A percentile compares a stretch with the other conserved stretches of the same genome.
phyloP scores from a whole-genome alignment of 2,113 vertebrate species.

The Dunckerocampus dactyliophorus region DNA sequence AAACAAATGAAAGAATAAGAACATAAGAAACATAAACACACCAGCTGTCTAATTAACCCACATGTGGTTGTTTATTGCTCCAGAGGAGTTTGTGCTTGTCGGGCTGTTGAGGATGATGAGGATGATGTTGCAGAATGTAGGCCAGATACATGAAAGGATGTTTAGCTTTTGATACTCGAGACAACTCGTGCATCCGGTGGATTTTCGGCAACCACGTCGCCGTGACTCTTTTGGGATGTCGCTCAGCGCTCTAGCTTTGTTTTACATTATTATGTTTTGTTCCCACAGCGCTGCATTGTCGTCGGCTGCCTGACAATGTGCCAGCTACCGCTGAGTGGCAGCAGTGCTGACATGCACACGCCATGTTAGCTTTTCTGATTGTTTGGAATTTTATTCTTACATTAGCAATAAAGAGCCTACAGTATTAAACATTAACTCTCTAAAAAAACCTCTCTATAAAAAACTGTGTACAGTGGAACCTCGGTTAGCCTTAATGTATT shows the following conservation, averaged over 20 bases:
- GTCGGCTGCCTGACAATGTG: slow-evolving; percentile 38
- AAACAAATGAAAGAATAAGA: too few species aligned
- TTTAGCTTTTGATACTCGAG: too few species aligned
- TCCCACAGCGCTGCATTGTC: slow-evolving; percentile 30
- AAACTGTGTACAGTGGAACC: too few species aligned
- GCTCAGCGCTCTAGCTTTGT: too few species aligned
- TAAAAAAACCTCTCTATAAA: too few species aligned
- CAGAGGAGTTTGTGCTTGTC: slow-evolving; percentile 1
- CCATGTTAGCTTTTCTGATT: slow-evolving; percentile 20
- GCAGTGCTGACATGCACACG: slow-evolving; percentile 37
- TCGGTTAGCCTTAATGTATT: too few species aligned
- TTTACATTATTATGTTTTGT: slow-evolving; percentile 39
- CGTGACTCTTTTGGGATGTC: background rate
- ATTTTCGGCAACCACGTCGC: background rate
- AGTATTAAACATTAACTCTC: too few species aligned
- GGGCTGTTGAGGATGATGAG: background rate
- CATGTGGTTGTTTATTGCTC: slow-evolving; percentile 11
- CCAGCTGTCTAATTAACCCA: slow-evolving; percentile 38
- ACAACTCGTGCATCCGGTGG: background rate
- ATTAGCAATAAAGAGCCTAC: background rate
- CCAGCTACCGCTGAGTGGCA: slow-evolving; percentile 39
- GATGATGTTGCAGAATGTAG: slow-evolving; percentile 30
- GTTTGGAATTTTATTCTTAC: background rate
- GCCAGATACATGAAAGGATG: slow-evolving; percentile 30
- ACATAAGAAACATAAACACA: too few species aligned